phyloP scores from a whole-genome alignment of 2,797 vertebrate genomes.

The Cossypha niveicapilla region DNA sequence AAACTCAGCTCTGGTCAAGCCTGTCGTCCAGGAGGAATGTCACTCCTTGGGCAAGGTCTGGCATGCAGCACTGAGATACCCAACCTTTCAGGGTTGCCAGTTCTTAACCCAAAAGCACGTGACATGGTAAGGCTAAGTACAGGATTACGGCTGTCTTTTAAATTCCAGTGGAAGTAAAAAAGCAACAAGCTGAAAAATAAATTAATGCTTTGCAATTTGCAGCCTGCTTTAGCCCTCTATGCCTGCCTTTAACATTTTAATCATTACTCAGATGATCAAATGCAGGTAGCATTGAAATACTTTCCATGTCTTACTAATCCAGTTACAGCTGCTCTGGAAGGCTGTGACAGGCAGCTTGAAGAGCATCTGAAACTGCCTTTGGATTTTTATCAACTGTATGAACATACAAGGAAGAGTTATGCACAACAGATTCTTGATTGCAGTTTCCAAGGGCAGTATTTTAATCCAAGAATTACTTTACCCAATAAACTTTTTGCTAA shows the following conservation, averaged over 20 bases:
- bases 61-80: not conserved
- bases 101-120: not conserved
- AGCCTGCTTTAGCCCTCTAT: not conserved
- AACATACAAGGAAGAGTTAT: constrained; percentile 41
- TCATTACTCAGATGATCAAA: not conserved
- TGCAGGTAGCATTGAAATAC: constrained; percentile 30
- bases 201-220: not conserved
- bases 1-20: not conserved
- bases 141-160: not conserved
- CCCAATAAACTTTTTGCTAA: not conserved
- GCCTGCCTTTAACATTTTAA: constrained; percentile 3
- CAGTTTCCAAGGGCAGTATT: not conserved
- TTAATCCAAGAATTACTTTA: not conserved
- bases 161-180: not conserved
- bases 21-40: not conserved
- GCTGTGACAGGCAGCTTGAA: not conserved
- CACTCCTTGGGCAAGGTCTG: not conserved
- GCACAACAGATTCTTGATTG: not conserved
- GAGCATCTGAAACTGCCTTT: constrained; percentile 19
- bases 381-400: constrained; percentile 18
- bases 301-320: constrained; percentile 56
- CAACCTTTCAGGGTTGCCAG: not conserved
- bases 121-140: not conserved
- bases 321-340: constrained; percentile 47
- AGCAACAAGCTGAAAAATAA: not conserved